Conservation (phyloP, 2,113 vertebrate genomes). For the Leucopsar rothschildi region DNA sequence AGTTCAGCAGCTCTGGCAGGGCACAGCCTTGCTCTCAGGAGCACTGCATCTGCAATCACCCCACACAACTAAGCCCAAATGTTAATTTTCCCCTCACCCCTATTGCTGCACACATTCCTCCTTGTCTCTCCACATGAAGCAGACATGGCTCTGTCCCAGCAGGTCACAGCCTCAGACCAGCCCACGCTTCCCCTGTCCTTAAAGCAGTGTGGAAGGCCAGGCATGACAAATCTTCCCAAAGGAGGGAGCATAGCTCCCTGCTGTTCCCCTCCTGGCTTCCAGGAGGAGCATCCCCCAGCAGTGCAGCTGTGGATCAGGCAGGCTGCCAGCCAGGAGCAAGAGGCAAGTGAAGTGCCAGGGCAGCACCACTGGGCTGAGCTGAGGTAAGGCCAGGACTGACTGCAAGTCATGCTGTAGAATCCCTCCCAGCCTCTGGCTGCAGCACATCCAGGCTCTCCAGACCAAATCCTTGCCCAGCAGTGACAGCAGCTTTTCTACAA, state of each 20-base stretch:
- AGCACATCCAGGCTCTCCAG: background rate
- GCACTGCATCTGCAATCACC: background rate
- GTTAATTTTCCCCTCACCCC: background rate
- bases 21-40: background rate
- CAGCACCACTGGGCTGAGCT: background rate
- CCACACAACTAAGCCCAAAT: background rate
- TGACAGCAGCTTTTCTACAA: accelerated
- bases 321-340: background rate
- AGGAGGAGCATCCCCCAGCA: background rate
- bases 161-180: background rate
- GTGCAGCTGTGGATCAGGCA: background rate
- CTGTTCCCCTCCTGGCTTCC: background rate
- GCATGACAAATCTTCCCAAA: background rate
- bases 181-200: accelerated
- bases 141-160: background rate
- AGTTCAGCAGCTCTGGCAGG: background rate
- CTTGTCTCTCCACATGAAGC: accelerated
- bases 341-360: background rate
- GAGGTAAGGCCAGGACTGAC: background rate
- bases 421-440: background rate
- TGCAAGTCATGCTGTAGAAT: constrained; percentile 51
- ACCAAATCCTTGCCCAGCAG: background rate
- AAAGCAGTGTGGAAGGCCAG: background rate
- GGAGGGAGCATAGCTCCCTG: background rate
- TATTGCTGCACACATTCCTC: accelerated